Evolutionary conservation across 2,113 vertebrate species (phyloP), one percentile per base, ranked within the genome.

Genomic region (Lepus europaeus): DNA sequence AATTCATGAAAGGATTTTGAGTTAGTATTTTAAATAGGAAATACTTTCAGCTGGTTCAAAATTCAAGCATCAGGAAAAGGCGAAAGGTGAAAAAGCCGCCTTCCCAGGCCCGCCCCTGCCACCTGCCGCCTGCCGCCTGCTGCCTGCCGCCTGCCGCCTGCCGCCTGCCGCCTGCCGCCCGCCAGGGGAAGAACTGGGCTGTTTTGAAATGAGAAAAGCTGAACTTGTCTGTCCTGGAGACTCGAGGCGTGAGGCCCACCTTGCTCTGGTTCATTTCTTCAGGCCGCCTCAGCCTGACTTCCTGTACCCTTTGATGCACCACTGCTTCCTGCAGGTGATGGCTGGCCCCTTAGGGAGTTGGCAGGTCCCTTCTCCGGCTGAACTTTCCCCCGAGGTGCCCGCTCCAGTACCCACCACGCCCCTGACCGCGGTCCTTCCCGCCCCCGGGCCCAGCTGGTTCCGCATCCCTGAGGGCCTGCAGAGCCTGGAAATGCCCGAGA

Each of bases 281-380:
- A 94, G 92, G 73, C 78, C 2, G 85, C 73, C 53, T 85, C 74
- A 33, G 88, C 61, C 92, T 72, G 94, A 39, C 49, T 97, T 97
- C 96, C 96, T 95, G 96, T 92, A 0, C 88, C 86, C 87, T 92
- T 91, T 88, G 88, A 85, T 56, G 95, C 95, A 45, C 70, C 0
- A 1, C 73, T 95, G 95, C 94, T 93, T 79, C 73, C 84, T 90
- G 78, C 95, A 90, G 97, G 93, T 97, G 93, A 95, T 49, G 64
- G 25, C 36, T 31, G 78, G 95, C 66, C 96, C 96, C 96, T 93
- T 10, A 68, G 97, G 96, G 97, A 93, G 45, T 88, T 77, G 95
- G 90, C 17, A 3, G 69, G 95, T 97, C 95, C 95, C 95, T 90
- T 95, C 94, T 97, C 95, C 92, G 77, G 93, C 85, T n/a, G 33